phyloP scores from a whole-genome alignment of 2,888 invertebrate genomes.

The Drosophila formosana region DNA sequence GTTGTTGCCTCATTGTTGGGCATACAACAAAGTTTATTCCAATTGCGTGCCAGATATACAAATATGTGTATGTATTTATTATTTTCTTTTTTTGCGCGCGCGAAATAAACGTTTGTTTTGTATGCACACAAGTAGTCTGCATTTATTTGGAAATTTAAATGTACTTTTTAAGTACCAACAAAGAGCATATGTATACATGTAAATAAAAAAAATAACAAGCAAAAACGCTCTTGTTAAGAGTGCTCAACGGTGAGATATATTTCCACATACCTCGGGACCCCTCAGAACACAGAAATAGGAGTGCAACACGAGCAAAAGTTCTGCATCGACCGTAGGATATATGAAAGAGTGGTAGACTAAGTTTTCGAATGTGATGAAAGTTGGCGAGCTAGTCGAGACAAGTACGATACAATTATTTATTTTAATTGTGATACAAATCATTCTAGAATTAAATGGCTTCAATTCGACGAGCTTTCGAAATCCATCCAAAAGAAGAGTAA shows the following conservation, averaged over 20 bases:
- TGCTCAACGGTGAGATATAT: not conserved
- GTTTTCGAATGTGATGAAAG: no score
- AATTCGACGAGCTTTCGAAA: no score
- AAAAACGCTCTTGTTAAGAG: not conserved
- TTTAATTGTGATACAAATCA: no score
- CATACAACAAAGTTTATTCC: conserved; percentile 67
- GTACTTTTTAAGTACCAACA: conserved; percentile 33
- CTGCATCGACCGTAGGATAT: not conserved
- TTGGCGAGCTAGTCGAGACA: no score
- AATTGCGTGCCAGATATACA: conserved; percentile 43
- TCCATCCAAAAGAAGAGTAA: no score
- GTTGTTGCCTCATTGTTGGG: conserved; percentile 28
- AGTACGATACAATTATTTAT: no score
- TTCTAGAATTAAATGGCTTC: no score
- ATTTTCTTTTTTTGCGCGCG: conserved; percentile 3
- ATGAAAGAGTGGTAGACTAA: not conserved
- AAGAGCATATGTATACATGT: conserved; percentile 10
- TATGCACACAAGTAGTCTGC: conserved; percentile 43
- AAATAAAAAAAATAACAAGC: not conserved
- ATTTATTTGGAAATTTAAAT: conserved; percentile 34
- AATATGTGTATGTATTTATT: not conserved
- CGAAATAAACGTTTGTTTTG: conserved; percentile 20
- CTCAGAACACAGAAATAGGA: not conserved
- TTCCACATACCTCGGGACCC: not conserved
- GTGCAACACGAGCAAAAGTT: not conserved